A percentile compares a stretch with the other conserved stretches of the same genome.
phyloP scores from a whole-genome alignment of 2,797 vertebrate species.

The Gallinago solitaria region DNA sequence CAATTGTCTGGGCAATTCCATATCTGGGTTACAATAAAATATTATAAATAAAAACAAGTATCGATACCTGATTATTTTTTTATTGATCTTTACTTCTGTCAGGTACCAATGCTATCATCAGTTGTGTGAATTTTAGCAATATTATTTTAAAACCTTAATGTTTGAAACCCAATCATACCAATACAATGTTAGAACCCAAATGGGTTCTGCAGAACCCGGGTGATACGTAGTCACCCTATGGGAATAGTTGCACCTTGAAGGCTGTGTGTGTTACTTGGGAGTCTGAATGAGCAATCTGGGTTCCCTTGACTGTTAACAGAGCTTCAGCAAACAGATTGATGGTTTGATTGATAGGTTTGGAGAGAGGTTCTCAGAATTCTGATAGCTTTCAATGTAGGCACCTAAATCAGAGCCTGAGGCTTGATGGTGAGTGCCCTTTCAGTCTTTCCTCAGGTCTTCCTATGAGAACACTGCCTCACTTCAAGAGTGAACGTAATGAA shows the following conservation, averaged over 20 bases:
- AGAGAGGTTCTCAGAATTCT: not conserved
- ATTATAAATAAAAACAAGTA: conserved; percentile 27
- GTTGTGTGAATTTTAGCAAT: not conserved
- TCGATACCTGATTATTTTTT: not conserved
- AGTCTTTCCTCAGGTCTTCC: not conserved
- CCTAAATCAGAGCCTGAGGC: not conserved
- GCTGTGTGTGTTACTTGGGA: not conserved
- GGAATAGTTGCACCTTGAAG: not conserved
- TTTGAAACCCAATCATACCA: not conserved
- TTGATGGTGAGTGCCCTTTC: not conserved
- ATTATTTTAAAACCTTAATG: not conserved
- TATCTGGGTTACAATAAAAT: conserved; percentile 31
- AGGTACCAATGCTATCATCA: not conserved
- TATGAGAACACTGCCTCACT: not conserved
- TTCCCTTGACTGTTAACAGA: not conserved
- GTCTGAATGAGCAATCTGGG: not conserved
- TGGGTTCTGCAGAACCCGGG: not conserved
- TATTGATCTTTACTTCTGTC: not conserved
- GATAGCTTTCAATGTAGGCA: not conserved
- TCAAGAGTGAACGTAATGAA: not conserved
- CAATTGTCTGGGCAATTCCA: conserved; percentile 28
- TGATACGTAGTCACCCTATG: not conserved
- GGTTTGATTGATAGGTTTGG: not conserved
- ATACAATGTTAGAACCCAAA: not conserved
- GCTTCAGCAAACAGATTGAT: not conserved